phyloP scores from a whole-genome alignment of 2,113 vertebrate genomes.

The Sorex fumeus region DNA sequence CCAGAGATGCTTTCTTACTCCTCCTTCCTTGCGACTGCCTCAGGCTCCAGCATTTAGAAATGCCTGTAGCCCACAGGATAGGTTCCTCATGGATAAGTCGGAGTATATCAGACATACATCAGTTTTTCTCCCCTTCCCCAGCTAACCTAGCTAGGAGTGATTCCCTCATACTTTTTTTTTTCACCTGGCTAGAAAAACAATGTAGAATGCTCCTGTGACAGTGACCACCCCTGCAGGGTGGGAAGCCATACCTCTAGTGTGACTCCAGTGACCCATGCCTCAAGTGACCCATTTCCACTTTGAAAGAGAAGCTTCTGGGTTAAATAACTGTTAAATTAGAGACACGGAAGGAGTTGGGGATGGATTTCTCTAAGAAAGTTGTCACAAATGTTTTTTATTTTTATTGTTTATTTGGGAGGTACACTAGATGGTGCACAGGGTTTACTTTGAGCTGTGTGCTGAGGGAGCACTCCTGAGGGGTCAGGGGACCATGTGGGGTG shows the following conservation, averaged over 20 bases:
- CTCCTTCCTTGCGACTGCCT: background rate
- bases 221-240: background rate
- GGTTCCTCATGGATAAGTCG: background rate
- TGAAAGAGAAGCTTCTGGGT: slow-evolving; percentile 37
- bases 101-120: background rate
- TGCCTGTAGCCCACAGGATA: background rate
- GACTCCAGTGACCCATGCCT: slow-evolving; percentile 29
- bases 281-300: background rate
- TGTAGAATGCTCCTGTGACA: background rate
- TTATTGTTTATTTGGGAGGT: too few relatives aligned
- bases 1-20: background rate
- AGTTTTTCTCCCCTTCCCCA: too few relatives aligned
- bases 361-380: slow-evolving; percentile 13
- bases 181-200: background rate
- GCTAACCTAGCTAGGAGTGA: too few relatives aligned
- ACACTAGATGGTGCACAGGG: too few relatives aligned
- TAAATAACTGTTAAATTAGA: background rate
- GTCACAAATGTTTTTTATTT: background rate
- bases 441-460: too few relatives aligned
- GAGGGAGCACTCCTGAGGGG: too few relatives aligned
- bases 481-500: too few relatives aligned
- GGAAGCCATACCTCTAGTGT: slow-evolving; percentile 17
- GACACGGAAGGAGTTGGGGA: background rate
- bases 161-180: background rate
- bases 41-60: background rate